Evolutionary conservation across 2,888 invertebrate genomes (phyloP), one percentile per base, ranked within the genome.

Genomic region (Mesochorus sp.): DNA sequence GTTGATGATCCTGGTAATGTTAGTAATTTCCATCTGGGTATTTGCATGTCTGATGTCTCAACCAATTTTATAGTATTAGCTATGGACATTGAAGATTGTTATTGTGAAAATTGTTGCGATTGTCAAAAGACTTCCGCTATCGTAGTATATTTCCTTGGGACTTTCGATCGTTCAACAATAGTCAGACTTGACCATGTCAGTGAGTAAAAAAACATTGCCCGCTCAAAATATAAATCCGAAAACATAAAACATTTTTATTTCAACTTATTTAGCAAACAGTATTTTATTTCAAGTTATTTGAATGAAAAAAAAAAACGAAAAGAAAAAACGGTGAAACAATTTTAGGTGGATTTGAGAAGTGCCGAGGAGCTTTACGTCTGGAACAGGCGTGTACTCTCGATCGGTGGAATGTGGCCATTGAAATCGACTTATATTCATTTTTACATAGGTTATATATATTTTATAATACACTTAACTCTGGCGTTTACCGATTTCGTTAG

Each of bases 401-500:
- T 47, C 31, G 31, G 31, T 28, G 62, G 62, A 47, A 62, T 53
- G 17, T 67, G 67, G 67, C 67, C 67, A 3, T 21, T 67, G 12
- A 21, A 53, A 12, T 12, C 17, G 17, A 66, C 66, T 4, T 53
- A 34, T 10, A 21, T 34, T 2, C 49, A 57, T 14, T 78, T 78
- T 55, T 57, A 64, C 12, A 17, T 51, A 4, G 47, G 72, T 26
- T 34, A 44, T 2, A 8, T 68, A 0, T 80, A 82, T 12, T 82
- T 53, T 34, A 10, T 55, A 0, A 2, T 79, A 5, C 72, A 83
- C 53, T 61, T 82, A 10, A 21, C 28, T 6, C 76, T 83, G 72
- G 76, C 79, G 0, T 80, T 76, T 39, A 39, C 62, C 0, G 72
- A 83, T 72, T 28, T 84, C 2, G 57, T 47, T 14, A 49, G 57